Base-by-base conservation (phyloP, 2,888 invertebrate species). In the Azorinus chamasolen region DNA sequence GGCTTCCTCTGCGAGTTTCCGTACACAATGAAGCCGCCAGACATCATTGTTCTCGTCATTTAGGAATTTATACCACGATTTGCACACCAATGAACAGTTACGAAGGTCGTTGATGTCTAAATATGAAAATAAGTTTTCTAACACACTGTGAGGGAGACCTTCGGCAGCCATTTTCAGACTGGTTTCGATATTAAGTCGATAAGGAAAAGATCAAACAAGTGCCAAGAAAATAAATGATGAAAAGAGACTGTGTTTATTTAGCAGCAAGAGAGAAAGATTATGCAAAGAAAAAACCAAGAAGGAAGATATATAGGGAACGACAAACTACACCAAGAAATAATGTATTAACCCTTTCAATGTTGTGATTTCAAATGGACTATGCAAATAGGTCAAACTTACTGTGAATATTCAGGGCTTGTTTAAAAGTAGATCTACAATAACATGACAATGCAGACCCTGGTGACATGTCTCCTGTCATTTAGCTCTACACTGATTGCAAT, bases 21-120 rank as follows among this genome's bases (percentile, higher is more conserved):
- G 95, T 80, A 96, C 94, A 93, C 98, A 98, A 89, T 97, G 97
- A 92, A 96, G 94, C 91, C 97, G 95, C 99, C 99, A 99, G 77
- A 98, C 97, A 89, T 98, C 98, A 93, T 96, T 97, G 93, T 97
- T 97, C 94, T 98, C 98, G 91, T 98, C 97, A 92, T 95, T 96
- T 70, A 99, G 94, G 93, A 97, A 96, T 92, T 95, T 95, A 92
- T 96, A 96, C 99, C 99, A 99, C 90, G 95, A 96, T 93, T 97
- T 97, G 94, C 99, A 99, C 63, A 98, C 98, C 86, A 97, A 94
- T 78, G 97, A 96, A 94, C 98, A 98, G 93, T 96, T 97, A 89
- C 96, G 95, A 81, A 99, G 94, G 93, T 99, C 98, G 90, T 95
- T 95, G 69, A 98, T 94, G 90, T 96, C 96, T 91, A 99, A 94